Conservation (phyloP, 2,113 vertebrate genomes). For the Raja brachyura region DNA sequence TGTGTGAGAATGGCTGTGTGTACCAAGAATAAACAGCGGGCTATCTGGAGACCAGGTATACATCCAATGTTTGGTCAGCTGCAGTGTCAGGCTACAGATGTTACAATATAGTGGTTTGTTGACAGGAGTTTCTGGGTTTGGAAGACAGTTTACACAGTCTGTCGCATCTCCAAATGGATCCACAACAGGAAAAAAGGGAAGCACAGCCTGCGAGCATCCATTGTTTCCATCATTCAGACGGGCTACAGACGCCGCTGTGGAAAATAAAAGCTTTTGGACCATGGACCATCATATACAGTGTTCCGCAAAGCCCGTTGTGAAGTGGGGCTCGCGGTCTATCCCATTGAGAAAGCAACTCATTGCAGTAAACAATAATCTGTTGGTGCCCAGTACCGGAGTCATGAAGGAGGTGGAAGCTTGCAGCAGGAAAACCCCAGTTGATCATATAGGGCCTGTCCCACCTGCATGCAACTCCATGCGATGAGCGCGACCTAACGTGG, state of each 20-base stretch:
- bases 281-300: background rate
- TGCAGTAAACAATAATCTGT: background rate
- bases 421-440: background rate
- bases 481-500: too few species aligned
- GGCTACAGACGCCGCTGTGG: background rate
- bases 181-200: conserved; percentile 10
- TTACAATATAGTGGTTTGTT: conserved; percentile 47
- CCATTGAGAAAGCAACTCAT: too few species aligned
- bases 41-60: conserved; percentile 52
- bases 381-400: background rate
- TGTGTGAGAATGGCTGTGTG: conserved; percentile 51
- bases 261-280: background rate
- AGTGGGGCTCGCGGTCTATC: background rate
- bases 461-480: too few species aligned
- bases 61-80: conserved; percentile 68
- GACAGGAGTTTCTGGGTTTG: conserved; percentile 42
- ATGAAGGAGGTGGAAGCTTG: background rate
- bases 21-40: conserved; percentile 55
- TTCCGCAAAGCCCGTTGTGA: background rate
- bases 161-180: background rate
- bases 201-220: background rate
- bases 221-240: background rate
- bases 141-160: conserved; percentile 31
- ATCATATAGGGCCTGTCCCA: too few species aligned
- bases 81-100: conserved; percentile 53